These are phyloP conservation scores for Presbytis comata DNA, from an alignment of 2,797 vertebrate species.

Conservation along the genomic window DNA sequence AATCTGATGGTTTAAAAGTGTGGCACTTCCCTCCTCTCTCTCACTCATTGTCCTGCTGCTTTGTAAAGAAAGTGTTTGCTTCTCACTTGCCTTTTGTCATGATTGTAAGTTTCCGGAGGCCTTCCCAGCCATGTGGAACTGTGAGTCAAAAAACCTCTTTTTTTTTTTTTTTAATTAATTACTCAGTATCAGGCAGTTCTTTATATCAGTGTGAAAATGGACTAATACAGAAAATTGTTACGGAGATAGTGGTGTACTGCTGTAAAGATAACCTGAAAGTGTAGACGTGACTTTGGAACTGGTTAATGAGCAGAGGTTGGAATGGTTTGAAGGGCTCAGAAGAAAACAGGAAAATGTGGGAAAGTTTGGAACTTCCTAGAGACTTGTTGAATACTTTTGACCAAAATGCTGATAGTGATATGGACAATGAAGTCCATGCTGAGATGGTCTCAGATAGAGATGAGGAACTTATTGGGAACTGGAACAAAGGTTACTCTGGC, in stretches of 20 bases:
- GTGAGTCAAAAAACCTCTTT: neutral
- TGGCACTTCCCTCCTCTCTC: too few species aligned
- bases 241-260: neutral
- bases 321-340: neutral
- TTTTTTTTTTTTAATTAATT: neutral
- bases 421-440: neutral
- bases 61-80: neutral
- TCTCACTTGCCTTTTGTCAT: neutral
- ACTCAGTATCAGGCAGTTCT: neutral
- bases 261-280: neutral
- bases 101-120: neutral
- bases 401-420: neutral
- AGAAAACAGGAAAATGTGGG: neutral
- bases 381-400: neutral
- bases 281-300: neutral
- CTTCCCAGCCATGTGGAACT: neutral
- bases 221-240: neutral
- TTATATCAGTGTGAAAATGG: neutral
- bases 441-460: neutral
- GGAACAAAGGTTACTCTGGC: neutral
- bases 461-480: neutral
- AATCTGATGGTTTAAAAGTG: neutral
- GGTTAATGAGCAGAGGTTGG: neutral
- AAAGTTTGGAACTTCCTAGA: neutral
- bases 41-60: neutral